A percentile compares a stretch with the other conserved stretches of the same genome.
phyloP scores from a whole-genome alignment of 2,113 vertebrate species.

The Melanerpes aurifrons region DNA sequence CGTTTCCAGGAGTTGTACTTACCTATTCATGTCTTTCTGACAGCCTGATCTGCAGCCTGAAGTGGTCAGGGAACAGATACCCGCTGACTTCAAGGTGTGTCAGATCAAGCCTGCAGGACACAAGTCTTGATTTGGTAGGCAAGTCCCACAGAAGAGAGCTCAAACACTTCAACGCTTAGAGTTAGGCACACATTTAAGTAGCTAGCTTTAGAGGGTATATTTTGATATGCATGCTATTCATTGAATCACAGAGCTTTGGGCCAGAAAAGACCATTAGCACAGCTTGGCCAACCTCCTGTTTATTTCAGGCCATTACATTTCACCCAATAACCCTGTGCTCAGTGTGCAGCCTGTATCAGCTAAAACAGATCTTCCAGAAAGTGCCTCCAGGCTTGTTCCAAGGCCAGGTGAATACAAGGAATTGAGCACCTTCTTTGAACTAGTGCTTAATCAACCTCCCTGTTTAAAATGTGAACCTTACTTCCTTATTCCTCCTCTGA shows the following conservation, averaged over 20 bases:
- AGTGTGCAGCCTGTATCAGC: background rate
- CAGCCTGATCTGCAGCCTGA: constrained; percentile 31
- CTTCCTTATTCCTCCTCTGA: background rate
- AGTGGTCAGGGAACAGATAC: constrained; percentile 50
- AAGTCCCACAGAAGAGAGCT: constrained; percentile 13
- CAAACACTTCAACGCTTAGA: background rate
- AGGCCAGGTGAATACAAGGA: constrained; percentile 6
- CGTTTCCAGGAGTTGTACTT: constrained; percentile 10
- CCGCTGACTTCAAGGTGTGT: constrained; percentile 21
- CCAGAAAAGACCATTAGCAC: constrained; percentile 20
- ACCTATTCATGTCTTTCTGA: constrained; percentile 13
- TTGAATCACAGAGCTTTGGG: constrained; percentile 1
- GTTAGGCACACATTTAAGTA: background rate
- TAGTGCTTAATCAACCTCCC: background rate
- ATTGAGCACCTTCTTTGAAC: background rate
- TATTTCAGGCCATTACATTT: constrained; percentile 30
- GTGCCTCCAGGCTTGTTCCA: background rate
- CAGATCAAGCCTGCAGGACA: constrained; percentile 44
- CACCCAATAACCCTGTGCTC: background rate
- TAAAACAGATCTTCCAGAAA: constrained; percentile 4
- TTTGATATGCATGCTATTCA: constrained; percentile 2
- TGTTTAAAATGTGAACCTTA: background rate
- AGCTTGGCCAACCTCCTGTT: background rate
- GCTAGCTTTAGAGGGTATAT: background rate
- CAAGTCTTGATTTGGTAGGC: background rate